These are phyloP conservation scores for Microctenopoma lineatum DNA, from an alignment of 2,797 vertebrate genomes.

Conservation along the genomic window DNA sequence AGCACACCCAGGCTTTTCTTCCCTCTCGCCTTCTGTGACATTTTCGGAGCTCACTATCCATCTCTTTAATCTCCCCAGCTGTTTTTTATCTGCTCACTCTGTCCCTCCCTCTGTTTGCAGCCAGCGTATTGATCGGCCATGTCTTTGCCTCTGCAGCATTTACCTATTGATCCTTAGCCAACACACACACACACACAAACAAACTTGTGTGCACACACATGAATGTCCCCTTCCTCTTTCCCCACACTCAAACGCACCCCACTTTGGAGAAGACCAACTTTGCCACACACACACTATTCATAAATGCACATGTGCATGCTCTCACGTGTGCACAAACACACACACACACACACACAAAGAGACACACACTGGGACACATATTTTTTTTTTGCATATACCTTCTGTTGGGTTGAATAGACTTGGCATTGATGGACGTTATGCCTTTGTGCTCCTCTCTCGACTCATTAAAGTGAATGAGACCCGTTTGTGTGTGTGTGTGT, in stretches of 20 bases:
- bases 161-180: constrained; percentile 84
- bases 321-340: constrained; percentile 48
- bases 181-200: constrained; percentile 52
- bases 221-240: constrained; percentile 22
- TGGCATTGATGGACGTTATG: constrained; percentile 77
- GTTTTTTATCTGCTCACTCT: constrained; percentile 73
- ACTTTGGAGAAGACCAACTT: constrained; percentile 37
- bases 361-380: constrained; percentile 34
- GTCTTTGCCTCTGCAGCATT: constrained; percentile 85
- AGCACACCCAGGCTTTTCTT: constrained; percentile 13
- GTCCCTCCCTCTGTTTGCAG: constrained; percentile 80
- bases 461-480: constrained; percentile 78
- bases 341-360: constrained; percentile 38
- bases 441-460: constrained; percentile 73
- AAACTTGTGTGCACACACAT: constrained; percentile 16
- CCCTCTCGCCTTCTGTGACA: constrained; percentile 52
- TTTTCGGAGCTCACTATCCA: constrained; percentile 70
- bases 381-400: constrained; percentile 64
- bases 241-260: neutral
- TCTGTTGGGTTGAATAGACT: constrained; percentile 72
- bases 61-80: constrained; percentile 76
- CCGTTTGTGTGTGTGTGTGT: constrained; percentile 42
- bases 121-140: constrained; percentile 84
- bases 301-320: constrained; percentile 44
- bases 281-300: constrained; percentile 24